Evolutionary conservation across 2,797 vertebrate genomes (phyloP), one percentile per base, ranked within the genome.

Genomic region (Phaenicophaeus curvirostris): DNA sequence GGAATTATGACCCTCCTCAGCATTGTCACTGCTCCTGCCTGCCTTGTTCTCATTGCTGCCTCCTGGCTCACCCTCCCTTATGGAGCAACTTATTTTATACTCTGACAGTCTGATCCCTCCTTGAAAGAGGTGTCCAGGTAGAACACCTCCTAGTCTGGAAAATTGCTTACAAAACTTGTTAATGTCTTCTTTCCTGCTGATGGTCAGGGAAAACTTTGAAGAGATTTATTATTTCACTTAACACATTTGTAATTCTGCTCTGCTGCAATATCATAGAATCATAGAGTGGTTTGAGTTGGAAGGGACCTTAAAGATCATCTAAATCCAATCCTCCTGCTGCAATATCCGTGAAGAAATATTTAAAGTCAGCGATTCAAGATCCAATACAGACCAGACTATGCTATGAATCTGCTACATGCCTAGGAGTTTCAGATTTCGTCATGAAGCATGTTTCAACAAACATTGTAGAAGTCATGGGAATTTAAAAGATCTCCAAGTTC

Each of bases 241-340:
- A 98, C n/a, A 98, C 98, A 73, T 98, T 98, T 8, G 97, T 98
- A 96, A 98, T 98, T 94, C 98, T 98, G 96, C 98, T 99, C 96
- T 98, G 98, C 94, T 98, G 98, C 68, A 39, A 39, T 39, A 39
- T 39, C 39, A 39, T 39, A 39, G 9, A 39, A 39, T 39, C 39
- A 39, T 39, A 39, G 39, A 39, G 39, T 39, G 39, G 39, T 39
- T 39, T 39, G 39, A 39, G 39, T 39, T 39, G 39, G 39, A 39
- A 39, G 39, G 39, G 39, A 39, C 39, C 39, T 39, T 39, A 39
- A 39, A 39, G 13, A 39, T 39, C 39, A 39, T 39, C 39, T 39
- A 39, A 39, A 9, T 39, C 39, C 39, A 39, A 39, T 39, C 39
- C 39, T 39, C 39, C 13, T 39, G 39, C 39, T 39, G 39, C 39